Evolutionary conservation across 2,113 vertebrate genomes (phyloP).

Genomic region (Bufo bufo): DNA sequence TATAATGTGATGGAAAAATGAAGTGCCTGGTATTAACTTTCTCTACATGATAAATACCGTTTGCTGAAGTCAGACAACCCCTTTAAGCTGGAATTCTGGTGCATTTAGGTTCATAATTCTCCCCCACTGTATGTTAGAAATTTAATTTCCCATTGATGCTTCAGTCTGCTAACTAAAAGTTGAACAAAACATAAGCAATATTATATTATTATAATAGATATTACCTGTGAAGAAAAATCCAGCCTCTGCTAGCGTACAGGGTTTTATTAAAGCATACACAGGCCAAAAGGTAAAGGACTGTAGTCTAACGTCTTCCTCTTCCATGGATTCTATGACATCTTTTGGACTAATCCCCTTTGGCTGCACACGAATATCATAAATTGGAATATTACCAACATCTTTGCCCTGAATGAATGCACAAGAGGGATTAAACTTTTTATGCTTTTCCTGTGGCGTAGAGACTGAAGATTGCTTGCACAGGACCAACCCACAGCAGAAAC

Average conservation of each 20-base stretch:
- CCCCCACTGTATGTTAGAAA: too few species aligned
- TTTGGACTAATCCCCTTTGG: background rate
- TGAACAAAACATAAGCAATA: too few species aligned
- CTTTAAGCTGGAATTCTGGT: too few species aligned
- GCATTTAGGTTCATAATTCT: too few species aligned
- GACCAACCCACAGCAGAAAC: slow-evolving; percentile 59
- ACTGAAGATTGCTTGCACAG: background rate
- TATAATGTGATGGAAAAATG: too few species aligned
- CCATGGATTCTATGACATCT: background rate
- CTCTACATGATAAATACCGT: too few species aligned
- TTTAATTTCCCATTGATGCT: too few species aligned
- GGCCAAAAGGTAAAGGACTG: slow-evolving; percentile 40
- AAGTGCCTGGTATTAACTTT: too few species aligned
- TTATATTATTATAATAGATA: too few species aligned
- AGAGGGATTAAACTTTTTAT: slow-evolving; percentile 25
- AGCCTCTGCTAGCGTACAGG: slow-evolving; percentile 1
- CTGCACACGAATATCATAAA: slow-evolving; percentile 47
- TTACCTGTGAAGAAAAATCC: slow-evolving; percentile 61
- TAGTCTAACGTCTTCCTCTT: background rate
- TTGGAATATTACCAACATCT: slow-evolving; percentile 55
- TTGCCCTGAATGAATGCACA: slow-evolving; percentile 55
- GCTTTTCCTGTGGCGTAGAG: background rate
- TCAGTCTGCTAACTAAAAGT: too few species aligned
- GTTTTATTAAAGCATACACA: background rate
- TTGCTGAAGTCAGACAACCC: too few species aligned